Base-by-base conservation (phyloP, 2,113 vertebrate genomes). In the Rhinoderma darwinii region DNA sequence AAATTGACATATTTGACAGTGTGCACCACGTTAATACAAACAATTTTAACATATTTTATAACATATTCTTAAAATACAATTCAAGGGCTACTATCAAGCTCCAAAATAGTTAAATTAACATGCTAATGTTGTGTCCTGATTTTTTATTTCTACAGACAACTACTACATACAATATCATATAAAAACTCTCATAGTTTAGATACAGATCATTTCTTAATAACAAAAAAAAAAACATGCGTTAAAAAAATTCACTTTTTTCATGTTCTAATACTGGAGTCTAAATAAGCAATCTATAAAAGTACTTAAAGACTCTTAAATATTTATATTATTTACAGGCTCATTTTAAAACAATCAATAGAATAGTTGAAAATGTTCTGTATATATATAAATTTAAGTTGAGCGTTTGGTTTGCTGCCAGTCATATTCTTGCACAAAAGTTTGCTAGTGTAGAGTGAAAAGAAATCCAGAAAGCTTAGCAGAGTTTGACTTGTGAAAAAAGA, bases 401-500 rank as follows among this genome's bases (percentile, higher is more conserved):
- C 32, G 32, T 35, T 32, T 51, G 75, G 59, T 43, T 61, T 63
- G 37, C 56, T 43, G 56, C 56, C 25, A 41, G 56, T 43, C 56
- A 41, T 43, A 63, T 44, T 81, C 56, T 63, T 30, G 4, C 17
- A 61, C 54, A 81, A 82, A 82, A 82, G 37, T 82, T 82, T 66
- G 44, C 37, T 63, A 20, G 22, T 44, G 39, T 56, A 43, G 37
- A 44, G 59, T 66, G 59, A 44, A 63, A 82, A 63, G n/a, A 41
- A 84, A 78, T 20, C 39, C 72, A 35, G 44, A 91, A 90, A 89
- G 85, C 89, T 91, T 92, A 90, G 88, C 88, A 93, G 88, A 90
- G 84, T 90, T 92, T 92, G 89, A 87, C 87, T 92, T 88, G 89
- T 86, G 78, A 37, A 91, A n/a, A 93, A 92, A 89, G 79, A 37